Base-by-base conservation (phyloP, 2,888 invertebrate genomes). In the Lasioglossum villosulum region DNA sequence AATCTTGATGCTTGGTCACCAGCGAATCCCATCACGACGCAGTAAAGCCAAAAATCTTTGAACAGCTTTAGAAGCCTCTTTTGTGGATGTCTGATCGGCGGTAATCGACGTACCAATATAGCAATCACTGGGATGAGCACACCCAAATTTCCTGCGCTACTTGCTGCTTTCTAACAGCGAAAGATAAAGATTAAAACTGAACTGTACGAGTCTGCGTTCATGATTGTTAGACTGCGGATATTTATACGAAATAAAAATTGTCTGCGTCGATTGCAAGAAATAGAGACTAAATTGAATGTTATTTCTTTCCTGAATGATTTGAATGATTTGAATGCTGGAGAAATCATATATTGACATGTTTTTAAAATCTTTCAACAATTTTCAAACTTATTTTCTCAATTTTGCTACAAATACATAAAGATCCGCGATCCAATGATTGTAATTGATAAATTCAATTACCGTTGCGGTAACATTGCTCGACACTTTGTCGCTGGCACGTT, bases 31-130 rank as follows among this genome's bases (percentile, higher is more conserved):
- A 99, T 99, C 5, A 99, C 98, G 2, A 99, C 99, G 95, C 99
- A 99, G 95, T 99, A 99, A 71, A 99, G 96, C 99, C 99, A 99
- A 95, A 99, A 99, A 95, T 99, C 99, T 92, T 99, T 97, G 95
- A 99, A 99, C n/a, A 99, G 96, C 95, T 99, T 99, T 94, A 99
- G 98, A 63, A 99, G 96, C 10, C 99, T 96, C 0, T 98, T 98
- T 91, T 98, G 98, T 0, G 99, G 99, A 91, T 98, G 97, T 92
- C 97, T 97, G 88, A 99, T 99, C 0, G 98, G 97, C 0, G 98
- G 98, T 91, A 99, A 96, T 73, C 99, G 96, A 89, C 98, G 96
- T 76, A 99, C 97, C 77, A 98, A 95, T 89, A 98, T 98, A 68
- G 99, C 99, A 91, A 99, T 99, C 12, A 99, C 99, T 0, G 99